Percentiles rank a stretch among this genome's conserved stretches.
Evolutionary conservation across 2,888 invertebrate species (phyloP).

Genomic region (Epinotia brunnichana): DNA sequence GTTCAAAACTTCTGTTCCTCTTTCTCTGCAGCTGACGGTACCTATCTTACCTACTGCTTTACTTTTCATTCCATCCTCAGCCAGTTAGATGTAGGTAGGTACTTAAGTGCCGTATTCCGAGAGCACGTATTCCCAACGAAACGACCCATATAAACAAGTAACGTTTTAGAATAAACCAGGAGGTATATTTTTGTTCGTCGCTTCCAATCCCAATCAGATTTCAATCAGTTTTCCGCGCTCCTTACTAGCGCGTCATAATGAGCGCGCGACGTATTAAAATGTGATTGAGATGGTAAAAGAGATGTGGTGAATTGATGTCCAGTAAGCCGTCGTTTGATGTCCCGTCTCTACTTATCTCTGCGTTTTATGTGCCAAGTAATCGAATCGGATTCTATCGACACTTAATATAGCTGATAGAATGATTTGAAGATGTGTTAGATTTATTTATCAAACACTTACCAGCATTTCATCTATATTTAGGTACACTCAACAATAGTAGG

Average conservation of each 20-base stretch:
- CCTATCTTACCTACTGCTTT: not conserved
- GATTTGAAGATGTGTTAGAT: not conserved
- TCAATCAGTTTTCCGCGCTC: not conserved
- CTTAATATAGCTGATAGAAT: conserved; percentile 13
- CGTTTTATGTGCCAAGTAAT: conserved; percentile 36
- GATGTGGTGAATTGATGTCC: not conserved
- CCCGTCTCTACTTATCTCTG: conserved; percentile 31
- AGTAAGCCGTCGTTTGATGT: conserved; percentile 27
- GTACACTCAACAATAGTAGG: too few relatives aligned
- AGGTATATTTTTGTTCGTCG: not conserved
- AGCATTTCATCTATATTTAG: too few relatives aligned
- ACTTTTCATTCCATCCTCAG: not conserved
- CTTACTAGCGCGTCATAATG: too few relatives aligned
- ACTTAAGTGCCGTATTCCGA: not conserved
- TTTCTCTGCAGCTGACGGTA: not conserved
- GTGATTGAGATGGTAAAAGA: not conserved
- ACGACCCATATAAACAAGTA: conserved; percentile 40
- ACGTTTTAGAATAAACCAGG: conserved; percentile 31
- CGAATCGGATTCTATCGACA: conserved; percentile 36
- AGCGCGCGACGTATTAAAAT: not conserved
- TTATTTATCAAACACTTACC: too few relatives aligned
- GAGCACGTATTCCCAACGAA: conserved; percentile 3
- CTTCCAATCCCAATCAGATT: not conserved
- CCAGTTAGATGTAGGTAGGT: not conserved
- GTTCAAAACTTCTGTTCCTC: too few relatives aligned